Evolutionary conservation across 2,888 invertebrate genomes (phyloP).

Genomic region (Sisyra terminalis): DNA sequence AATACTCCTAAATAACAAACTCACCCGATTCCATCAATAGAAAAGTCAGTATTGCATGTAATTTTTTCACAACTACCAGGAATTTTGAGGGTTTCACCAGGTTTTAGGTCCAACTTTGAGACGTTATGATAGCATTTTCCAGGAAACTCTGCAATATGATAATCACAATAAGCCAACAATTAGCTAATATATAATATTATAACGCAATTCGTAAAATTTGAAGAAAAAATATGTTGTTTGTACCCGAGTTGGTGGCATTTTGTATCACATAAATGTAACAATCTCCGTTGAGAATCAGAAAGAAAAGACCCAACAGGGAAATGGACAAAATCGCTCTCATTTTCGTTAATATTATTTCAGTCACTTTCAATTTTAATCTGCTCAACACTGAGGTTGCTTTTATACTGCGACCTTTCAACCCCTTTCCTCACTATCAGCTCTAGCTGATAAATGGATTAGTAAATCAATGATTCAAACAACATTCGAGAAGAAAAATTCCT

Average conservation of each 20-base stretch:
- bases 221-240: not conserved
- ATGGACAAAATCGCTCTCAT: no score
- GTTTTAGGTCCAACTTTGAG: not conserved
- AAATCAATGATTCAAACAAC: no score
- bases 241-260: constrained; percentile 1
- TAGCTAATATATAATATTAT: not conserved
- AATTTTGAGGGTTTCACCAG: not conserved
- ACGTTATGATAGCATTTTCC: constrained; percentile 1
- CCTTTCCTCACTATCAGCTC: no score
- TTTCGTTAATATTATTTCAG: no score
- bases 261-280: not conserved
- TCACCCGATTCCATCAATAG: constrained; percentile 3
- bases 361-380: no score
- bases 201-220: not conserved
- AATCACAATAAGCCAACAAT: not conserved
- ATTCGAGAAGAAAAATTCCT: no score
- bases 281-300: no score
- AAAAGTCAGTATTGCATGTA: constrained; percentile 3
- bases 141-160: not conserved
- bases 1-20: no score
- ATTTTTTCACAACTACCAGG: constrained; percentile 3
- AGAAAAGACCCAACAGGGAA: no score
- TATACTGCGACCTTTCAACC: no score
- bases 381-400: no score
- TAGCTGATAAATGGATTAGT: no score